These are phyloP conservation scores for Ferdinandea cuprea DNA, from an alignment of 2,888 invertebrate species.

Conservation along the genomic window DNA sequence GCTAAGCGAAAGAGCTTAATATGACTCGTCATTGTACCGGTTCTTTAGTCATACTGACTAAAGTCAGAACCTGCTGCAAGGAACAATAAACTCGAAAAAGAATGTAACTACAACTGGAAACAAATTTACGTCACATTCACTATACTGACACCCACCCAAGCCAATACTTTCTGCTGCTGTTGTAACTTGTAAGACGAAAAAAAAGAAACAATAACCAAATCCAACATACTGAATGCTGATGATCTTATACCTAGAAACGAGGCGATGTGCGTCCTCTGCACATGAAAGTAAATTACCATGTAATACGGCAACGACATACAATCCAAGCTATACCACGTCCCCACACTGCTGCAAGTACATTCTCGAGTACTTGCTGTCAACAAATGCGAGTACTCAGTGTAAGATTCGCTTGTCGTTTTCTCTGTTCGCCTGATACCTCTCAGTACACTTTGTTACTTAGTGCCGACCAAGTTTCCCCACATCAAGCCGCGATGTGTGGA, in stretches of 20 bases:
- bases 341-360: constrained; percentile 67
- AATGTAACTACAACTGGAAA: no score
- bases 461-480: constrained; percentile 74
- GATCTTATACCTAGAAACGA: background rate
- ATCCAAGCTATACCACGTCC: constrained; percentile 11
- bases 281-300: constrained; percentile 54
- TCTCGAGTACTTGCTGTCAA: constrained; percentile 65
- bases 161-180: no score
- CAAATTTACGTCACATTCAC: no score
- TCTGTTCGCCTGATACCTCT: constrained; percentile 82
- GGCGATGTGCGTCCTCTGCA: background rate
- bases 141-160: no score
- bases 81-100: no score
- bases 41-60: no score
- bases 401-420: constrained; percentile 78
- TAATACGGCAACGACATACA: constrained; percentile 41
- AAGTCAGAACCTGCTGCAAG: no score
- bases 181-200: no score
- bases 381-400: constrained; percentile 80
- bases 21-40: no score
- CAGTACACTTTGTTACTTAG: constrained; percentile 83
- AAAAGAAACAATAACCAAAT: no score
- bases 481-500: constrained; percentile 39
- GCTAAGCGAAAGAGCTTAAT: no score
- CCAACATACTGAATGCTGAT: no score